Base-by-base conservation (phyloP, 2,113 vertebrate genomes). In the Chauna torquata region DNA sequence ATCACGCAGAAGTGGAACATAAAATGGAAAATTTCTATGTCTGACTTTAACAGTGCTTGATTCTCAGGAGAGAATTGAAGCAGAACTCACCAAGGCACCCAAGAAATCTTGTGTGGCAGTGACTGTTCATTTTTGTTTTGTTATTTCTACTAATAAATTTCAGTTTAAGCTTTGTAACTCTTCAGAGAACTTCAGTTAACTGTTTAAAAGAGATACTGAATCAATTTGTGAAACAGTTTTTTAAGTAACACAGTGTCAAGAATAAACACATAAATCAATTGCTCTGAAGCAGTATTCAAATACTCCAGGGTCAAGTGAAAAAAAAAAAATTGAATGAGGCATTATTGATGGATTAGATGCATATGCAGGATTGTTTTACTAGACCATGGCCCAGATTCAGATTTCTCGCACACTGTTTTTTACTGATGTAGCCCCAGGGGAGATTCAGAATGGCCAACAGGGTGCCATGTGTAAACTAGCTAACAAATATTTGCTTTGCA, bases 1-100 rank as follows among this genome's bases (percentile, higher is more conserved):
- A 83, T 85, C 92, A 86, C 81, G 58, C 87, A 86, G 78, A 93
- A 93, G 50, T 70, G 82, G 74, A 90, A 88, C 92, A 93, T 94
- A 94, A 90, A 93, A 87, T 93, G 62, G 71, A 38, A 94, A 94
- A 93, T 92, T 90, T 85, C 94, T 91, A 25, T 47, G 88, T 82
- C 82, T 92, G 76, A 42, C 88, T 92, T 93, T 94, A 90, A 82
- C 82, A 82, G 71, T 79, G 77, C 16, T 54, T 76, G 74, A 76
- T 64, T 94, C 85, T 94, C 62, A 30, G 71, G 82, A 87, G 92
- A 85, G 12, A 87, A 58, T 42, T 77, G 84, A 88, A 87, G 78
- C 22, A 86, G 64, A 54, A 81, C 76, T 61, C 76, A 69, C 15
- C 0, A 2, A 86, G 44, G 50, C 28, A 76, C 24, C 58, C 82